Percentiles rank a stretch among this genome's conserved stretches.
Conservation (phyloP, 2,888 invertebrate genomes). For the Eumerus sabulonum region DNA sequence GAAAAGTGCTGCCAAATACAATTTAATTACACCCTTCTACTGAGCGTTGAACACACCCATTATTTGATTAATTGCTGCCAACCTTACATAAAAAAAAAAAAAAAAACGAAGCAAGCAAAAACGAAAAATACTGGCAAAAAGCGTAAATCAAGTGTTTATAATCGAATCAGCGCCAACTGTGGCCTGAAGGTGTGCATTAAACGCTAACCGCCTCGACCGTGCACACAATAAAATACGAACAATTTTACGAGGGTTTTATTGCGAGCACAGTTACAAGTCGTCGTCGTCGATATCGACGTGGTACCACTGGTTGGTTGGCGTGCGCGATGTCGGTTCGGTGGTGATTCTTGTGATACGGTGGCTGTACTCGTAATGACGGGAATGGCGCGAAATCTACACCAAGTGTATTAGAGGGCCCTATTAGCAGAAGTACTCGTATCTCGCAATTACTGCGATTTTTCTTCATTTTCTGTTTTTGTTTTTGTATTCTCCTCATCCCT, state of each 20-base stretch:
- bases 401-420: slow-evolving; percentile 65
- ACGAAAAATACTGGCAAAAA: too few relatives aligned
- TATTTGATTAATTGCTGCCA: too few relatives aligned
- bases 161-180: too few relatives aligned
- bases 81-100: too few relatives aligned
- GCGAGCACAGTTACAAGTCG: slow-evolving; percentile 16
- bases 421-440: slow-evolving; percentile 68
- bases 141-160: too few relatives aligned
- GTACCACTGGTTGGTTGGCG: neutral
- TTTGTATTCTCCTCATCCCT: slow-evolving; percentile 13
- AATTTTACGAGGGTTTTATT: slow-evolving; percentile 63
- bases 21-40: too few relatives aligned
- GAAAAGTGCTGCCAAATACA: too few relatives aligned
- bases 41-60: too few relatives aligned
- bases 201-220: neutral
- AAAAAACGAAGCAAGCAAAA: too few relatives aligned
- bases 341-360: slow-evolving; percentile 8
- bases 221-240: slow-evolving; percentile 47
- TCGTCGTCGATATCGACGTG: slow-evolving; percentile 7
- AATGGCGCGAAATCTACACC: slow-evolving; percentile 64
- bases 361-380: slow-evolving; percentile 61
- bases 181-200: too few relatives aligned
- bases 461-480: slow-evolving; percentile 30
- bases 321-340: slow-evolving; percentile 2
- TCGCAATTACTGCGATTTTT: slow-evolving; percentile 54